Percentiles rank a stretch among this genome's conserved stretches.
These are phyloP conservation scores for Gadus chalcogrammus DNA, from an alignment of 2,113 vertebrate species.

Conservation along the genomic window DNA sequence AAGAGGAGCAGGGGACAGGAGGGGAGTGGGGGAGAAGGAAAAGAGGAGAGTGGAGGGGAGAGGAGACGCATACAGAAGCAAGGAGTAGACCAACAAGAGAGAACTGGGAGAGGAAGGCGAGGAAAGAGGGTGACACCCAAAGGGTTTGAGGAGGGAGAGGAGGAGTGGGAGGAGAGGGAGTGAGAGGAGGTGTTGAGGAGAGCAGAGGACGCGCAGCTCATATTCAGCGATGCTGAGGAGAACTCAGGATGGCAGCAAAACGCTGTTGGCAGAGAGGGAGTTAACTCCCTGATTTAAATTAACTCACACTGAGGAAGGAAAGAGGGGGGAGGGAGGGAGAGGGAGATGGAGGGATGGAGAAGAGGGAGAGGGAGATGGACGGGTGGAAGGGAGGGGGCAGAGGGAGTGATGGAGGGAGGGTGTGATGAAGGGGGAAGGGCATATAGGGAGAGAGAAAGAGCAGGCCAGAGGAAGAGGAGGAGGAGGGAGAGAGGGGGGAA, in stretches of 20 bases:
- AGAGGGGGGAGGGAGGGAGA: not conserved
- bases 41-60: not conserved
- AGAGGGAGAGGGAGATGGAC: no score
- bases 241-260: no score
- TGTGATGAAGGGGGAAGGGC: not conserved
- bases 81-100: not conserved
- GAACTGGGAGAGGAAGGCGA: not conserved
- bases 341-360: slow-evolving; percentile 9
- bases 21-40: not conserved
- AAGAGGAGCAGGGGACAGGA: not conserved
- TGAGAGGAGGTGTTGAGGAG: not conserved
- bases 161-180: not conserved
- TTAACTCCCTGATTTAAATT: no score
- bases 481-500: no score
- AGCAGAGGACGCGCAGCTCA: no score
- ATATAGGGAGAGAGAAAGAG: slow-evolving; percentile 23
- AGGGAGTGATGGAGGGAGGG: no score
- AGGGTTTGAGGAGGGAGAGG: not conserved
- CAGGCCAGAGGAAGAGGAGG: not conserved
- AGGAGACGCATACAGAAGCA: not conserved
- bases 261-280: not conserved
- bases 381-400: slow-evolving; percentile 39
- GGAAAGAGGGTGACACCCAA: not conserved
- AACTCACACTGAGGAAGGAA: not conserved
- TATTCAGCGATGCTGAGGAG: no score